Base-by-base conservation (phyloP, 2,888 invertebrate genomes). In the Cinara cedri region DNA sequence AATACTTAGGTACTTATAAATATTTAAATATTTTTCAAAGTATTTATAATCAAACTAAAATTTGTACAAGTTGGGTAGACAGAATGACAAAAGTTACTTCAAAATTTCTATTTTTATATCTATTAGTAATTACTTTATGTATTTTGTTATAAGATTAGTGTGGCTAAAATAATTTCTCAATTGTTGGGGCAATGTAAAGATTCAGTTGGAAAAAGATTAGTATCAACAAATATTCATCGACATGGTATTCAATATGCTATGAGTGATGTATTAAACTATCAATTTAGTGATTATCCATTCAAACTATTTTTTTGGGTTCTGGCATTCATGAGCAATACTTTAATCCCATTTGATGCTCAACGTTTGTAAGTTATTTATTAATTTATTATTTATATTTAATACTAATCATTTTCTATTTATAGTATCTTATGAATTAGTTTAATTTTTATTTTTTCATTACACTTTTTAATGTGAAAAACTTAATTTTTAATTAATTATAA, bases 261-360 rank as follows among this genome's bases (percentile, higher is more conserved):
- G 68, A 70, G 16, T 21, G 76, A 76, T 68, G 49, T 65, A 54
- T 46, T 75, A n/a, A 72, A 21, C 34, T 62, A 72, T 13, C 49
- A 60, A 16, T 51, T 46, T n/a, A 26, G 44, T 26, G 68, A 68
- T 34, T 76, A 78, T 26, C 78, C 70, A 13, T 78, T 78, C 24
- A 70, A 62, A 42, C 60, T 60, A 21, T 78, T 70, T 14, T 78
- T 78, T 9, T 78, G 78, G 78, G 60, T 78, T 60, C 78, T 78
- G 21, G 21, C n/a, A 19, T 60, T 70, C 4, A 34, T 70, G 49
- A 62, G 60, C 24, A 16, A 78, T 51, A 46, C 21, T 0, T 34
- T 78, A 51, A 51, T 42, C 14, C 42, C 78, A n/a, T 78, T 70
- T 42, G 78, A 78, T 51, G 78, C 78, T 49, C 68, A 62, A 70